phyloP scores from a whole-genome alignment of 2,113 vertebrate genomes.

The Probosciger aterrimus region DNA sequence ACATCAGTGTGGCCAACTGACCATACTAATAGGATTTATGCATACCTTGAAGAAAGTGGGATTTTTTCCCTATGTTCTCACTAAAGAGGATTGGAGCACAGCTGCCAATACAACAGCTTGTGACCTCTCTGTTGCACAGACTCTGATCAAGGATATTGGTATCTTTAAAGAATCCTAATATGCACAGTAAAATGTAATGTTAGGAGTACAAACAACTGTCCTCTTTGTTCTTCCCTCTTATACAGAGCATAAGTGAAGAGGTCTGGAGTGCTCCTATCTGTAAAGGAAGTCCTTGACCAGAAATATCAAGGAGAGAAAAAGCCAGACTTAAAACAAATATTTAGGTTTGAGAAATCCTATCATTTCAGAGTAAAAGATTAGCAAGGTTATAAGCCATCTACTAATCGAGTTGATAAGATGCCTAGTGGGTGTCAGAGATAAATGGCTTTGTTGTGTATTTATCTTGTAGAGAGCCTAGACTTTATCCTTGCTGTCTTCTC shows the following conservation, averaged over 20 bases:
- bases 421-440: background rate
- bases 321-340: background rate
- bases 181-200: background rate
- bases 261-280: background rate
- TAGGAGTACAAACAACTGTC: background rate
- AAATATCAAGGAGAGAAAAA: background rate
- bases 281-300: background rate
- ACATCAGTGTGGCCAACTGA: background rate
- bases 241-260: background rate
- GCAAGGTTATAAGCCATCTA: background rate
- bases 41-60: background rate
- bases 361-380: conserved; percentile 17
- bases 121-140: background rate
- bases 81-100: background rate
- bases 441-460: background rate
- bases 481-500: background rate
- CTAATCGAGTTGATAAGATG: background rate
- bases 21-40: background rate
- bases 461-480: background rate
- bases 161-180: background rate
- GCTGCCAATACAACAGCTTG: background rate
- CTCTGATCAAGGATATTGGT: background rate
- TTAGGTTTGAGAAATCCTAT: background rate
- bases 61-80: background rate
- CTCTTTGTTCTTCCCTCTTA: background rate